These are phyloP conservation scores for Ctenochaetus hawaiiensis DNA, from an alignment of 2,797 vertebrate species.

Conservation along the genomic window DNA sequence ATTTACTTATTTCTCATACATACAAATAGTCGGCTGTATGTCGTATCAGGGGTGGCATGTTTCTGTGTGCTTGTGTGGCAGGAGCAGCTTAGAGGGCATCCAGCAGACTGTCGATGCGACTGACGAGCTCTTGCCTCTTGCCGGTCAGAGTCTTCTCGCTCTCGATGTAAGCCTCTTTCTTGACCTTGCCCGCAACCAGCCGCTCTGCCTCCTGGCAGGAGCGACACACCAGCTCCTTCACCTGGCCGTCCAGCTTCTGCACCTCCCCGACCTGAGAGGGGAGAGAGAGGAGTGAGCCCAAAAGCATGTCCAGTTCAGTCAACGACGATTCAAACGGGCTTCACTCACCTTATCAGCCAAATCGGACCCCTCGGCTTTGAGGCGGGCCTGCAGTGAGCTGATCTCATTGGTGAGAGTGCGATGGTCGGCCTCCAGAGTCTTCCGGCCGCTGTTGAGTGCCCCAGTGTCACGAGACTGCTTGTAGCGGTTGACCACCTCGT, in stretches of 20 bases:
- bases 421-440: conserved; percentile 94
- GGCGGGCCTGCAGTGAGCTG: conserved; percentile 91
- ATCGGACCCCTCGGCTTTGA: conserved; percentile 97
- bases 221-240: conserved; percentile 95
- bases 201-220: conserved; percentile 94
- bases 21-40: conserved; percentile 43
- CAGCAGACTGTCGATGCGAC: conserved; percentile 95
- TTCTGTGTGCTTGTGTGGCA: neutral
- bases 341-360: conserved; percentile 92
- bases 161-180: conserved; percentile 96
- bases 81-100: conserved; percentile 89
- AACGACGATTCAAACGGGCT: neutral
- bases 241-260: conserved; percentile 94
- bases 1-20: conserved; percentile 52
- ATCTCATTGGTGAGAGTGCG: conserved; percentile 93
- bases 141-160: conserved; percentile 91
- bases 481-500: conserved; percentile 96
- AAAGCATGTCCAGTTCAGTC: neutral
- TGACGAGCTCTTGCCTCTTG: conserved; percentile 94
- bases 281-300: neutral
- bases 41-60: conserved; percentile 28
- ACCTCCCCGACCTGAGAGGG: conserved; percentile 92
- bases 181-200: conserved; percentile 95
- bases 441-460: conserved; percentile 92
- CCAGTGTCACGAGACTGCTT: conserved; percentile 96